Percentiles rank a stretch among this genome's conserved stretches.
Conservation (phyloP, 1,140 invertebrate genomes). For the Drosophila varians region DNA sequence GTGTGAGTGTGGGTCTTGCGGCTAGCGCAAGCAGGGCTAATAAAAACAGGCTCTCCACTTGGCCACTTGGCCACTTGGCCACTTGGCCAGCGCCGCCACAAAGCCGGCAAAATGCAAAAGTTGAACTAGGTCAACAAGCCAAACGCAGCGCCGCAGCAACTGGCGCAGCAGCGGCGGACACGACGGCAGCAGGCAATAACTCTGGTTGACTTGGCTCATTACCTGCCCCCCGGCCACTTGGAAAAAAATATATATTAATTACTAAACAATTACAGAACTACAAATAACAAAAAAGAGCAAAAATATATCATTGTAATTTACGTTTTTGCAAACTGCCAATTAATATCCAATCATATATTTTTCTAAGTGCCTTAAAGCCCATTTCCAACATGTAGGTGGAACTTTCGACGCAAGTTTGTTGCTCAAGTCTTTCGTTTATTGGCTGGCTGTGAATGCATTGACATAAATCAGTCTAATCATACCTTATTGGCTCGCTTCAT, state of each 20-base stretch:
- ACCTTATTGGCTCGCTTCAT: slow-evolving; percentile 6
- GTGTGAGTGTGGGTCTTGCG: slow-evolving; percentile 34
- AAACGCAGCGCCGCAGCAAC: slow-evolving; percentile 60
- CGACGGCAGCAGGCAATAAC: slow-evolving; percentile 22
- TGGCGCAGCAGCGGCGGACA: neutral
- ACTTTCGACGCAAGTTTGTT: slow-evolving; percentile 56
- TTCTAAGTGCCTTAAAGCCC: neutral
- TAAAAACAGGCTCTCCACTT: slow-evolving; percentile 73
- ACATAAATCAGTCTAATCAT: slow-evolving; percentile 62
- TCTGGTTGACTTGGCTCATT: slow-evolving; percentile 39
- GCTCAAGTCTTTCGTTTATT: slow-evolving; percentile 66
- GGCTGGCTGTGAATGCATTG: slow-evolving; percentile 14
- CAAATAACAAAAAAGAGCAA: neutral
- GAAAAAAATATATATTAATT: slow-evolving; percentile 10
- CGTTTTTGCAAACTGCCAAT: neutral
- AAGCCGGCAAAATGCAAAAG: slow-evolving; percentile 82
- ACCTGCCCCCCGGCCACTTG: slow-evolving; percentile 30
- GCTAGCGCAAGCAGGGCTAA: slow-evolving; percentile 63
- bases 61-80: too few species aligned
- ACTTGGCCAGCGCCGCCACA: slow-evolving; percentile 40
- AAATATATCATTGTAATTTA: neutral
- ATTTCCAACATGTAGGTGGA: slow-evolving; percentile 20
- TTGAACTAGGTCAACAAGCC: slow-evolving; percentile 83
- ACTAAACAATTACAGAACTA: neutral
- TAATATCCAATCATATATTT: neutral